Percentiles rank a stretch among this genome's conserved stretches.
Conservation (phyloP, 1,140 invertebrate genomes). For the Drosophila parabipectinata region DNA sequence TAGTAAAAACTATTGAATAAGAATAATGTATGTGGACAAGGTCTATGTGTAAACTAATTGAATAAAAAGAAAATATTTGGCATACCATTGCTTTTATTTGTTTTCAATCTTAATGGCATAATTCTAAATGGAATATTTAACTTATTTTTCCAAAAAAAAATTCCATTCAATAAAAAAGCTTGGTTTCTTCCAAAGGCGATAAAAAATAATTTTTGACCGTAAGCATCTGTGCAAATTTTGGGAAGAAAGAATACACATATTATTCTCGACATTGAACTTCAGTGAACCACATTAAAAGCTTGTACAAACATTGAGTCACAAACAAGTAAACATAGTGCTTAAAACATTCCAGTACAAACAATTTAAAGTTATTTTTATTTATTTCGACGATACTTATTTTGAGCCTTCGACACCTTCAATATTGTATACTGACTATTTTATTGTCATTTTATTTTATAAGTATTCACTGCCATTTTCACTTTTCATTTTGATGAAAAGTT, state of each 20-base stretch:
- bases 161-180: background rate
- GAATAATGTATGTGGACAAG: constrained; percentile 13
- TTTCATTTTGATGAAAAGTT: too few species aligned
- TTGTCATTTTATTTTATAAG: too few species aligned
- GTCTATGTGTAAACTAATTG: constrained; percentile 20
- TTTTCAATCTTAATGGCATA: background rate
- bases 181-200: background rate
- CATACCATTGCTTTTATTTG: background rate
- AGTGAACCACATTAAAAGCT: background rate
- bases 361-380: too few species aligned
- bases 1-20: constrained; percentile 14
- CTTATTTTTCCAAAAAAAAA: background rate
- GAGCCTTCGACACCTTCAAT: too few species aligned
- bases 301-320: background rate
- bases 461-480: too few species aligned
- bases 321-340: background rate
- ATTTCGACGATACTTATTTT: too few species aligned
- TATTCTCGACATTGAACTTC: background rate
- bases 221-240: background rate
- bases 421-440: too few species aligned
- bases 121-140: background rate
- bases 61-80: constrained; percentile 42
- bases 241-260: background rate
- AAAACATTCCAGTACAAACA: background rate
- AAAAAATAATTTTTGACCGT: background rate